Evolutionary conservation across 2,113 vertebrate genomes (phyloP).

Genomic region (Carassius gibelio): DNA sequence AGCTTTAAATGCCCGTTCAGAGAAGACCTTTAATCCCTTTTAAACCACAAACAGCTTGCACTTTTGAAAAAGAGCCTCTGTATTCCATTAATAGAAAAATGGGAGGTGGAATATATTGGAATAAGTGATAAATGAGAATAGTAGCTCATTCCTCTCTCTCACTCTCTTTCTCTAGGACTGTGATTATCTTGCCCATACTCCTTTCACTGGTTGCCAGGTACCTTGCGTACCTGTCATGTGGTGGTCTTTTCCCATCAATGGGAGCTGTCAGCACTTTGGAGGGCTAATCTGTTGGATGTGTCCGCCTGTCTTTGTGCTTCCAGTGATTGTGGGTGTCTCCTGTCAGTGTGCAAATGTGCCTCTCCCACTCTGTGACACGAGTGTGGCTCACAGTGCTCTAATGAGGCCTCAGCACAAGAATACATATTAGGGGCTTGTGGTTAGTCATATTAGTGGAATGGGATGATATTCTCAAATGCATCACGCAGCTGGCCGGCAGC

Average conservation of each 20-base stretch:
- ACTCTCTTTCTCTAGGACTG: slow-evolving; percentile 21
- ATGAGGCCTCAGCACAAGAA: slow-evolving; percentile 37
- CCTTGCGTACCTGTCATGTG: slow-evolving; percentile 52
- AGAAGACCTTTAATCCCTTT: slow-evolving; percentile 47
- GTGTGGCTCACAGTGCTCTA: slow-evolving; percentile 25
- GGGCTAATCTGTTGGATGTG: slow-evolving; percentile 51
- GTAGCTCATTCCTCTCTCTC: background rate
- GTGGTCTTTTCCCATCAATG: slow-evolving; percentile 48
- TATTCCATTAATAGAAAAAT: slow-evolving; percentile 35
- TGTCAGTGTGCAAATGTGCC: slow-evolving; percentile 34
- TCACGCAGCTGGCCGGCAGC: slow-evolving; percentile 23
- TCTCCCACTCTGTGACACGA: slow-evolving; percentile 48
- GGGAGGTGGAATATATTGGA: slow-evolving; percentile 31
- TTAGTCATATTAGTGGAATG: slow-evolving; percentile 8
- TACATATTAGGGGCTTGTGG: slow-evolving; percentile 33
- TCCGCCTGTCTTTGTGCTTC: slow-evolving; percentile 43
- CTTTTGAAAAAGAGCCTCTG: slow-evolving; percentile 8
- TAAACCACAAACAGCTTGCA: slow-evolving; percentile 28
- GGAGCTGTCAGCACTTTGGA: slow-evolving; percentile 52
- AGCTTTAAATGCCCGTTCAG: slow-evolving; percentile 5
- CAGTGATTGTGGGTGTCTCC: slow-evolving; percentile 40
- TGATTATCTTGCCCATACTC: slow-evolving; percentile 37
- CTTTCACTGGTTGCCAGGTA: slow-evolving; percentile 19
- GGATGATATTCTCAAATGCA: slow-evolving; percentile 8
- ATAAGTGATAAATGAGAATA: slow-evolving; percentile 32